Percentiles rank a stretch among this genome's conserved stretches.
phyloP scores from a whole-genome alignment of 2,797 vertebrate species.

The Varecia variegata region DNA sequence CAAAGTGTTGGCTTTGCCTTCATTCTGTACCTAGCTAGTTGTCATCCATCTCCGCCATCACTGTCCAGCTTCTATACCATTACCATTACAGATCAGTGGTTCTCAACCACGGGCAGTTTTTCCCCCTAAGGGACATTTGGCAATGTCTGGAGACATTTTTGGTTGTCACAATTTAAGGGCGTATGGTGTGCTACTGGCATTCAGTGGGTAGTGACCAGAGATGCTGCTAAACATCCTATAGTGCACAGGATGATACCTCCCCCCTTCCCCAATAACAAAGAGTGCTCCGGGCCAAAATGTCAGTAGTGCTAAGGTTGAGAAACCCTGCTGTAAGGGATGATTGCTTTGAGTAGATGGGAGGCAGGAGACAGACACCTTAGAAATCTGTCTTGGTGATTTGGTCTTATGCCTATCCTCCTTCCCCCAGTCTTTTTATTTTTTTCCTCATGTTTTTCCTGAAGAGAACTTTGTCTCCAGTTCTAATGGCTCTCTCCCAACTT shows the following conservation, averaged over 20 bases:
- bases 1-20: background rate
- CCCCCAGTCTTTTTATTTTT: background rate
- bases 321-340: background rate
- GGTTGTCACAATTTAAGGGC: background rate
- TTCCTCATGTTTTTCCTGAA: conserved; percentile 35
- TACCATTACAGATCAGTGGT: background rate
- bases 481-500: conserved; percentile 55
- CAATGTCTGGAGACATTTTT: conserved; percentile 46
- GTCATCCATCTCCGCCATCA: background rate
- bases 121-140: background rate
- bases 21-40: background rate
- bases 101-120: conserved; percentile 17
- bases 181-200: background rate
- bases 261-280: background rate
- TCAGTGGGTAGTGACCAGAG: background rate
- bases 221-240: background rate
- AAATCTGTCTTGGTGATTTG: conserved; percentile 11
- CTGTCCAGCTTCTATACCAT: background rate
- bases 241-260: background rate
- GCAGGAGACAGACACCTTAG: background rate
- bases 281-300: background rate
- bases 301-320: conserved; percentile 30
- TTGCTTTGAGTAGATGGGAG: background rate
- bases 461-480: background rate
- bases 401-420: background rate